Evolutionary conservation across 2,797 vertebrate species (phyloP), one percentile per base, ranked within the genome.

Genomic region (Buceros bicornis): DNA sequence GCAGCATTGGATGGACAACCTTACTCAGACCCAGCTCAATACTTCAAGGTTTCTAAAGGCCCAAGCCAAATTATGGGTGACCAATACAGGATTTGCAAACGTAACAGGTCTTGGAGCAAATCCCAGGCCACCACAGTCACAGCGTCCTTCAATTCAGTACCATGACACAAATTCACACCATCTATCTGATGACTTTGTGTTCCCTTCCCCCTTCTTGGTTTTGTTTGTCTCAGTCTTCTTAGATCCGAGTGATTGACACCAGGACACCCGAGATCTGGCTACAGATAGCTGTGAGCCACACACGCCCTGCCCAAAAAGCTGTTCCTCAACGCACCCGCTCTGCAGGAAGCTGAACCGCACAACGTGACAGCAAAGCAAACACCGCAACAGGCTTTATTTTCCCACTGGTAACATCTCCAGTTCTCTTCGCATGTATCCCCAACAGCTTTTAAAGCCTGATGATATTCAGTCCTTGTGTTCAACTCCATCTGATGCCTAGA

Each of bases 281-380:
- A 11, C 28, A 57, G 16, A 22, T 11, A 11, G 26, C 1, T 33
- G 2, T 4, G 8, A 83, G 28, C 65, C 21, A 33, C 1, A 2
- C 9, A 33, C 2, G 5, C 40, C 54, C 21, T 50, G 48, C 74
- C 67, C 17, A 20, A 28, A 73, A 66, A 48, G 16, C 60, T 56
- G 31, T 26, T 56, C 31, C 54, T 61, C 76, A 56, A 51, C n/a
- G 29, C 31, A 57, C n/a, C 19, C 22, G 50, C 6, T 35, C 31
- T 20, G 19, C 48, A 19, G 5, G 9, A 80, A 37, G 47, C 42
- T 69, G 28, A 28, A 40, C 50, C 40, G 28, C 1, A 1, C 3
- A 1, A 57, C 19, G 6, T 5, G 16, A 51, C 28, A 56, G 50
- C 21, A 50, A 81, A 56, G 45, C 35, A 8, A 43, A 62, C 37